phyloP scores from a whole-genome alignment of 2,113 vertebrate genomes.

The Eurypyga helias region DNA sequence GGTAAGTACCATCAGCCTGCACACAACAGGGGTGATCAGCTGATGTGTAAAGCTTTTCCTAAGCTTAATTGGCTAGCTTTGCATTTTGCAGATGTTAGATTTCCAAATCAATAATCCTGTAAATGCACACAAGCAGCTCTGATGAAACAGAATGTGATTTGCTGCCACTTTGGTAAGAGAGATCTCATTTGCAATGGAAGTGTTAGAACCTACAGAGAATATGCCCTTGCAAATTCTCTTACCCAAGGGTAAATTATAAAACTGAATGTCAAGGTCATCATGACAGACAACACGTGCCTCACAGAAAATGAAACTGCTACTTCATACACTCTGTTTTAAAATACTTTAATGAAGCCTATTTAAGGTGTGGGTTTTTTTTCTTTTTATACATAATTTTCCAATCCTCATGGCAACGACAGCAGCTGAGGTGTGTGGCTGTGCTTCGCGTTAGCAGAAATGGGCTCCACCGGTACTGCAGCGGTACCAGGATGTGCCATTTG shows the following conservation, averaged over 20 bases:
- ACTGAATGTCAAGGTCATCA: constrained; percentile 48
- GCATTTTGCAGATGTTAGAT: constrained; percentile 48
- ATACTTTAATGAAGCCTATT: not conserved
- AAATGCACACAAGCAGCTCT: not conserved
- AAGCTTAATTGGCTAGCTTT: constrained; percentile 12
- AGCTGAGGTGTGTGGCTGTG: not conserved
- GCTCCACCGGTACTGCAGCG: constrained; percentile 18
- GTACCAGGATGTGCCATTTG: constrained; percentile 55
- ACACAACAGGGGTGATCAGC: not conserved
- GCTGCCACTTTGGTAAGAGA: constrained; percentile 29
- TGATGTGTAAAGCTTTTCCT: constrained; percentile 18
- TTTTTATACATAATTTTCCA: not conserved
- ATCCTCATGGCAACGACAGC: not conserved
- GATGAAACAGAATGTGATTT: constrained; percentile 54
- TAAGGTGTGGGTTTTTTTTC: not conserved
- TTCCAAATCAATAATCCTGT: constrained; percentile 42
- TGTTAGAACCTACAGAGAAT: constrained; percentile 14
- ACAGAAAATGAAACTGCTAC: not conserved
- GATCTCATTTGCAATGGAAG: constrained; percentile 49
- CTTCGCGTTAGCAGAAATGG: constrained; percentile 8
- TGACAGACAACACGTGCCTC: not conserved
- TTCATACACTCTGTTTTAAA: not conserved
- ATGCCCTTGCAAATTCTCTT: constrained; percentile 28
- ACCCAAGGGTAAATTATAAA: constrained; percentile 49
- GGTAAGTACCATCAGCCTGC: not conserved